Base-by-base conservation (phyloP, 2,797 vertebrate species). In the Cyclura pinguis region DNA sequence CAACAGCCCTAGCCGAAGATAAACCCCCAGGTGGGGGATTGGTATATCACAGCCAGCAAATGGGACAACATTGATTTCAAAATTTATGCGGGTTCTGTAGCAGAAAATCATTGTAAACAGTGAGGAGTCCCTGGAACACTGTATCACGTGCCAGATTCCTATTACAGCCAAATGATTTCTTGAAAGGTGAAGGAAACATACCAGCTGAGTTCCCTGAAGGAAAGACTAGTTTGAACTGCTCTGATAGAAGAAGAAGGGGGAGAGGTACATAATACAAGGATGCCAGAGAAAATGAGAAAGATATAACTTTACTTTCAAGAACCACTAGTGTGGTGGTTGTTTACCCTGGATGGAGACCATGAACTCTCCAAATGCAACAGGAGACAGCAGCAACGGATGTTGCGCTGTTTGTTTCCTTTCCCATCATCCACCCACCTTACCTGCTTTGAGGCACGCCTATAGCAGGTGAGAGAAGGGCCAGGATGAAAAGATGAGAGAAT, bases 21-120 rank as follows among this genome's bases (percentile, higher is more conserved):
- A 62, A 85, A 88, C 69, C 76, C 80, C 52, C 42, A 92, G 86
- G 78, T 86, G 86, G 42, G 74, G 73, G 1, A 0, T 47, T 85
- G 88, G 59, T 57, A 89, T 80, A 92, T 80, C 89, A 82, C 50
- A 82, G 88, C 29, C 78, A 85, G 55, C 88, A 94, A 93, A 95
- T 86, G 18, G 52, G 90, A 27, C 42, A 77, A 7, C 92, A 92
- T 94, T 86, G 93, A 95, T 96, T 92, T 91, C 84, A 91, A 91
- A 90, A 92, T 85, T 1, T 83, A 91, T 84, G 80, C 88, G 73
- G 59, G 64, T 85, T 77, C 87, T 77, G 69, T 92, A 89, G 73
- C 92, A 89, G 80, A 90, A 95, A 95, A 95, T 94, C 38, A 82
- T 85, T 94, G 69, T 20, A 89, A 93, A 92, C 84, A 89, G 29